Evolutionary conservation across 1,140 invertebrate genomes (phyloP).

Genomic region (Rhyacophila brunnea): DNA sequence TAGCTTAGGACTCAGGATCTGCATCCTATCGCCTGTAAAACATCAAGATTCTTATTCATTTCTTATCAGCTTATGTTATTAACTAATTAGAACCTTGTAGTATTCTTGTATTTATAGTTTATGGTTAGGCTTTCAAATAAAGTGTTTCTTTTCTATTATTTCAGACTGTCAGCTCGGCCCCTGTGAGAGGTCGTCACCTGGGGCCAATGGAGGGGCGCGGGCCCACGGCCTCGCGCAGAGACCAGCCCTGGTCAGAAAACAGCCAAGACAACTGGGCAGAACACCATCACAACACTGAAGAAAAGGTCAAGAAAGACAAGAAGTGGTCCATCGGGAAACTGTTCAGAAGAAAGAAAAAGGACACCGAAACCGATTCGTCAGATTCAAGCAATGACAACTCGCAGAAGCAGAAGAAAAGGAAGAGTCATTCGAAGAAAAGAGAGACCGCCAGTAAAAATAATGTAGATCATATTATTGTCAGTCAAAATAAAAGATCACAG

Average conservation of each 20-base stretch:
- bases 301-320: constrained; percentile 41
- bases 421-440: constrained; percentile 45
- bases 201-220: constrained; percentile 13
- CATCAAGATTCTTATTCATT: no score
- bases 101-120: no score
- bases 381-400: constrained; percentile 61
- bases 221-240: neutral
- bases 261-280: neutral
- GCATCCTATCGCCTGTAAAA: no score
- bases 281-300: neutral
- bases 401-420: constrained; percentile 51
- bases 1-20: no score
- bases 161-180: constrained; percentile 34
- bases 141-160: constrained; percentile 24
- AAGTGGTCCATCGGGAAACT: constrained; percentile 74
- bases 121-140: no score
- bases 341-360: constrained; percentile 66
- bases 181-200: constrained; percentile 19
- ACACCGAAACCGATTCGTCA: constrained; percentile 57
- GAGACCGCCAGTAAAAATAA: constrained; percentile 42
- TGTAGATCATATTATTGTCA: constrained; percentile 57
- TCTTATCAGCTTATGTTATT: no score
- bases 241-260: constrained; percentile 1
- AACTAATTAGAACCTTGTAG: no score
- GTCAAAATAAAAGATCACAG: constrained; percentile 45